Evolutionary conservation across 2,113 vertebrate species (phyloP).

Genomic region (Ammospiza caudacuta): DNA sequence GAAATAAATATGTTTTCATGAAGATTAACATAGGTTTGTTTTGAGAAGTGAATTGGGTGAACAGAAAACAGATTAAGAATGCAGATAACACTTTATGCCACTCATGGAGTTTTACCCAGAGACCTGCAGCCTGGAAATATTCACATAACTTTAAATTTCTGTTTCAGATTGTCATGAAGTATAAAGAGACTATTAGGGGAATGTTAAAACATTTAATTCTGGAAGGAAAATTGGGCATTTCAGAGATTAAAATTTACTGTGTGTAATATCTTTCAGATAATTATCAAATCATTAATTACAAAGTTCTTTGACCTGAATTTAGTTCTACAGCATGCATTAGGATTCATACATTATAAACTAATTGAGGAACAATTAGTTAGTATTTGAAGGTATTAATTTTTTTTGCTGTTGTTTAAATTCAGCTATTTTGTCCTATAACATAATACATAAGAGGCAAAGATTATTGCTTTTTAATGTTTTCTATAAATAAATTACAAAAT

Average conservation of each 20-base stretch:
- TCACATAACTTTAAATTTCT: background rate
- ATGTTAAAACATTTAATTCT: background rate
- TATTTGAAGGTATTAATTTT: background rate
- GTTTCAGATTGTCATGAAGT: background rate
- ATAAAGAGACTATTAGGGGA: background rate
- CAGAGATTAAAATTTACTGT: background rate
- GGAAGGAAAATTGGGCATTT: background rate
- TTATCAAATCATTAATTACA: background rate
- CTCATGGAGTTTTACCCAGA: background rate
- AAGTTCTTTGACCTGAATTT: background rate
- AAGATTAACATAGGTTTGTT: background rate
- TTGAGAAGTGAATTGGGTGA: background rate
- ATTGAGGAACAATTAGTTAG: background rate
- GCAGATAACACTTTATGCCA: background rate
- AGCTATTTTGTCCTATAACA: background rate
- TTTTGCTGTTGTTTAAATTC: background rate
- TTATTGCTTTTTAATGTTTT: constrained; percentile 15
- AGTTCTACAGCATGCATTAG: background rate
- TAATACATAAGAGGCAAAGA: background rate
- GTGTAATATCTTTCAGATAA: background rate
- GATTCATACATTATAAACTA: background rate
- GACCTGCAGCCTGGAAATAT: background rate
- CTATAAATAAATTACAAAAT: constrained; percentile 37
- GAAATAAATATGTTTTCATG: background rate
- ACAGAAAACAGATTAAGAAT: background rate